Evolutionary conservation across 1,140 invertebrate species (phyloP), one percentile per base, ranked within the genome.

Genomic region (Ostrea denselamellosa): DNA sequence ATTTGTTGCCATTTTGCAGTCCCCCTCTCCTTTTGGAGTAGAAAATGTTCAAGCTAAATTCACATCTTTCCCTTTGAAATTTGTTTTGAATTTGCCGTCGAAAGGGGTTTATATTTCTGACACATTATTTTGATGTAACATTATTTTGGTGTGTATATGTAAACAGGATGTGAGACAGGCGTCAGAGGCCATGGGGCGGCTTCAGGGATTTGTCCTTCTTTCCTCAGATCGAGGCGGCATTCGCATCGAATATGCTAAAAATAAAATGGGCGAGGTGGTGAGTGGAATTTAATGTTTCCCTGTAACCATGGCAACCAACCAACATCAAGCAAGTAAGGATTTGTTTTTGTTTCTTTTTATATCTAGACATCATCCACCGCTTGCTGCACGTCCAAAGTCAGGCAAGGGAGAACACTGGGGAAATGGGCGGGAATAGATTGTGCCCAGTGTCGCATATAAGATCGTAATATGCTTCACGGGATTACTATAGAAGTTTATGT

Each of bases 191-290:
- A 97, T 99, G 97, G 96, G 97, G 92, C 96, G 97, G 92, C 97
- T 99, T 91, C 98, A 99, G 95, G 98, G 98, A 94, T 97, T 97
- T 94, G 97, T 98, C 95, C 97, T 99, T 90, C 96, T 98, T 94
- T 98, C 98, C 95, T 99, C 98, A 89, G 98, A 99, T 85, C 89
- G 97, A 91, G 98, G 98, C 93, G 98, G 98, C 94, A 98, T 99
- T 95, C 97, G 98, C 95, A 98, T 99, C 95, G 98, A 99, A 96
- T 99, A 98, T 96, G 98, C 98, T 95, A 98, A 98, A 96, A 98
- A 97, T 96, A 99, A 99, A 97, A 99, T 99, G 98, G 96, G 96
- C 89, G 97, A 98, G 96, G 96, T 97, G 95, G 96, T 93, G 87
- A 92, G 91, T 91, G 90, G 89, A 87, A 68, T 90, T 86, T 91